Evolutionary conservation across 2,797 vertebrate genomes (phyloP).

Genomic region (Eospalax fontanierii): DNA sequence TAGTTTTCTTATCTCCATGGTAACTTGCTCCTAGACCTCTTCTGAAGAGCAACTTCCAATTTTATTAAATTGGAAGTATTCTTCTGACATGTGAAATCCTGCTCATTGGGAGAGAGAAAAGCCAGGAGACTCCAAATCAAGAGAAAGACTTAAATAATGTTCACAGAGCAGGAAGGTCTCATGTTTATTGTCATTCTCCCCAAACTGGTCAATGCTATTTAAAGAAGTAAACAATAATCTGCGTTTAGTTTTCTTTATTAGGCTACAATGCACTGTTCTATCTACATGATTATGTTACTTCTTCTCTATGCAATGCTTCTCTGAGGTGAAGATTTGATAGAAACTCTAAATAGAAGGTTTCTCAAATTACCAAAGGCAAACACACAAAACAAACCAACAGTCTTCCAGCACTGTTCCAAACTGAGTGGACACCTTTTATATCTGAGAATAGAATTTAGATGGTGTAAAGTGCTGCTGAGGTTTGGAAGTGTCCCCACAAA

Average conservation of each 20-base stretch:
- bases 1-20: constrained; percentile 88
- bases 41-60: constrained; percentile 84
- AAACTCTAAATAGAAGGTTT: not conserved
- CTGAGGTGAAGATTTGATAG: not conserved
- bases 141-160: constrained; percentile 19
- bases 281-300: not conserved
- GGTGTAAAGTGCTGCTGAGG: rapidly evolving
- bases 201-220: not conserved
- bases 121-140: not conserved
- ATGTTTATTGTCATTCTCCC: not conserved
- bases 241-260: not conserved
- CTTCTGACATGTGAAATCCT: constrained; percentile 85
- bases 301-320: not conserved
- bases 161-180: not conserved
- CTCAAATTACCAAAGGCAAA: not conserved
- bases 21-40: constrained; percentile 86
- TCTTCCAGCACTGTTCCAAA: not conserved
- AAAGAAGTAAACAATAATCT: constrained; percentile 3
- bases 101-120: constrained; percentile 69
- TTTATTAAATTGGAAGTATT: constrained; percentile 81
- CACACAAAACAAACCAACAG: not conserved
- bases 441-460: not conserved
- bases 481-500: not conserved
- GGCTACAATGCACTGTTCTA: not conserved
- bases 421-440: not conserved